A percentile compares a stretch with the other conserved stretches of the same genome.
Conservation (phyloP, 2,888 invertebrate species). For the Morinoia aosen region DNA sequence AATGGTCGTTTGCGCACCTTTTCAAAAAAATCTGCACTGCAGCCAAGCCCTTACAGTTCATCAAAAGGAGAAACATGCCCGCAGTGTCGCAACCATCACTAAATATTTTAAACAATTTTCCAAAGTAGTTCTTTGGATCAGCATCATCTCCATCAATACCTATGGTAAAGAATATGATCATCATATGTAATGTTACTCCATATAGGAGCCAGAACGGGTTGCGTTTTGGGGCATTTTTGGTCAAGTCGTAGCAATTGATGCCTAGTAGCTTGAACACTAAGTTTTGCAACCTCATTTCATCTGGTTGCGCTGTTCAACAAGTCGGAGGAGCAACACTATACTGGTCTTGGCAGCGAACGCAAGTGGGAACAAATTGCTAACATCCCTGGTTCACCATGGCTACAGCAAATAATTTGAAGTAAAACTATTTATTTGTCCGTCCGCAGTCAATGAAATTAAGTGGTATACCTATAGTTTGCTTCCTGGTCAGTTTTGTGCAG, state of each 20-base stretch:
- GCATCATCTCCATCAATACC: not conserved
- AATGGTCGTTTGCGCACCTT: not conserved
- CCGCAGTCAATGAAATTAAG: not conserved
- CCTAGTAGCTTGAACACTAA: not conserved
- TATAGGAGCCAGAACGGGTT: not conserved
- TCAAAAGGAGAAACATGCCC: not conserved
- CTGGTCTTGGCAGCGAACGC: not conserved
- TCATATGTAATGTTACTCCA: not conserved
- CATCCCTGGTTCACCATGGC: not conserved
- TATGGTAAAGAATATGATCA: not conserved
- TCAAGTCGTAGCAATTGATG: not conserved
- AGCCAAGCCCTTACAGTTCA: not conserved
- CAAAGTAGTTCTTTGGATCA: not conserved
- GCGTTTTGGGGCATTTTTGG: not conserved
- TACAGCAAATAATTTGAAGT: not conserved
- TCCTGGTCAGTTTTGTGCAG: not conserved
- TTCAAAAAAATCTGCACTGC: not conserved
- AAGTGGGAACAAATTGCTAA: not conserved
- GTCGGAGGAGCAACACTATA: not conserved
- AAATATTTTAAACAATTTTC: not conserved
- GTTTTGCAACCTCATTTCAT: not conserved
- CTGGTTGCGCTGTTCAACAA: not conserved
- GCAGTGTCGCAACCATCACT: not conserved
- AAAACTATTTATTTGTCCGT: not conserved
- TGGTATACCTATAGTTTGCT: not conserved